These are phyloP conservation scores for Marisa cornuarietis DNA, from an alignment of 1,140 invertebrate species.

Conservation along the genomic window DNA sequence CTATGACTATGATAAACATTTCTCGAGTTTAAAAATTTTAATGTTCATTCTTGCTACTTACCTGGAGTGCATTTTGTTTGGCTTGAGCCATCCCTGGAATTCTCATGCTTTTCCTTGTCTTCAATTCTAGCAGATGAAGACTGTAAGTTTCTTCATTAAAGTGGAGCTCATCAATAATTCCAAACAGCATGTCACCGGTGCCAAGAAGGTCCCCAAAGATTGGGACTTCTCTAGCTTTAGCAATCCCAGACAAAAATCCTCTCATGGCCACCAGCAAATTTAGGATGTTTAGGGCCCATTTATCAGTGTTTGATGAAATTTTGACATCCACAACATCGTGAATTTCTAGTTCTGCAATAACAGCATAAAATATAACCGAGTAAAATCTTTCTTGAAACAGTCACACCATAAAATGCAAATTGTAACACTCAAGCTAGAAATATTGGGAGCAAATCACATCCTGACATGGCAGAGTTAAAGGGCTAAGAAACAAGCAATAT, in stretches of 20 bases:
- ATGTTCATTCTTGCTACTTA: conserved; percentile 4
- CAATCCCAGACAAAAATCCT: conserved; percentile 44
- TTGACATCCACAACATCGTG: conserved; percentile 52
- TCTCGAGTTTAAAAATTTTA: too few species aligned
- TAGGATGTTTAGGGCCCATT: conserved; percentile 56
- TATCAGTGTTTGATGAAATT: conserved; percentile 55
- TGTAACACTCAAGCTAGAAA: too few species aligned
- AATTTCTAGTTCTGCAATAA: conserved; percentile 52
- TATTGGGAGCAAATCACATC: too few species aligned
- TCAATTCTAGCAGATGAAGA: conserved; percentile 53
- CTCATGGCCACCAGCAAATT: conserved; percentile 48
- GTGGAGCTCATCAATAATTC: conserved; percentile 58
- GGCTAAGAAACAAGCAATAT: too few species aligned
- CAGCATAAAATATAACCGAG: background rate
- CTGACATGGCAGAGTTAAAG: too few species aligned
- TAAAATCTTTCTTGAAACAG: background rate
- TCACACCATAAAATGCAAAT: background rate
- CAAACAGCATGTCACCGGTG: conserved; percentile 49
- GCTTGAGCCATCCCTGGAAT: conserved; percentile 51
- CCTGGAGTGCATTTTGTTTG: conserved; percentile 44
- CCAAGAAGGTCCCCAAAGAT: conserved; percentile 60
- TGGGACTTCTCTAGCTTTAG: conserved; percentile 53
- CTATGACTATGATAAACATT: background rate
- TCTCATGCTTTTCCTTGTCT: conserved; percentile 47
- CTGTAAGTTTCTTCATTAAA: conserved; percentile 53